Evolutionary conservation across 2,888 invertebrate genomes (phyloP), one percentile per base, ranked within the genome.

Genomic region (Erpobdella octoculata): DNA sequence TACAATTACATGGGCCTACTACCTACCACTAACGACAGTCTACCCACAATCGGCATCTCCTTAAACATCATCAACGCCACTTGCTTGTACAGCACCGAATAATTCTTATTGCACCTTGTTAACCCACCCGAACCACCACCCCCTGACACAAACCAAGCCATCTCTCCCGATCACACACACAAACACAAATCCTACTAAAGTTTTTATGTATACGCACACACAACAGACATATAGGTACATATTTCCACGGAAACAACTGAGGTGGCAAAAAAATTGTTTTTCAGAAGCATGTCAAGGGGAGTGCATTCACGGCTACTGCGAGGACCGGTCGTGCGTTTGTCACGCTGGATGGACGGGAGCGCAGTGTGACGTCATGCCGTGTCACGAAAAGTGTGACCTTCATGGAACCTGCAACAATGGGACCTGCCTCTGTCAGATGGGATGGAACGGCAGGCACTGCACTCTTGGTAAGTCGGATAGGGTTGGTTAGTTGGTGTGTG

Each of bases 401-500:
- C 94, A 97, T 81, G 98, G 98, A 0, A 92, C 92, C 82, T 98
- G 98, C 86, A 92, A 93, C 85, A 96, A 96, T 83, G 97, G 97
- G 36, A 94, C 93, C 15, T 98, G 98, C 80, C 87, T 93, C 37
- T 98, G 98, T 83, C 91, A 93, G 6, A 91, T 92, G 65, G 97
- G 98, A 0, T 98, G 96, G 96, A 97, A 97, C 84, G 98, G 98
- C 48, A 90, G 91, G 76, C 95, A 97, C 82, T 99, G 98, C 84
- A 94, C 94, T 38, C 88, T 95, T 79, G 92, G 96, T 97, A 87
- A 91, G 75, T 71, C n/a, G n/a, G n/a, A n/a, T n/a, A n/a, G n/a
- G n/a, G n/a, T n/a, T n/a, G n/a, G n/a, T n/a, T n/a, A n/a, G n/a
- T n/a, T 38, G 36, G 21, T 41, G 36, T n/a, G 5, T 35, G 15